Conservation (phyloP, 2,888 invertebrate species). For the Brachyopa scutellaris region DNA sequence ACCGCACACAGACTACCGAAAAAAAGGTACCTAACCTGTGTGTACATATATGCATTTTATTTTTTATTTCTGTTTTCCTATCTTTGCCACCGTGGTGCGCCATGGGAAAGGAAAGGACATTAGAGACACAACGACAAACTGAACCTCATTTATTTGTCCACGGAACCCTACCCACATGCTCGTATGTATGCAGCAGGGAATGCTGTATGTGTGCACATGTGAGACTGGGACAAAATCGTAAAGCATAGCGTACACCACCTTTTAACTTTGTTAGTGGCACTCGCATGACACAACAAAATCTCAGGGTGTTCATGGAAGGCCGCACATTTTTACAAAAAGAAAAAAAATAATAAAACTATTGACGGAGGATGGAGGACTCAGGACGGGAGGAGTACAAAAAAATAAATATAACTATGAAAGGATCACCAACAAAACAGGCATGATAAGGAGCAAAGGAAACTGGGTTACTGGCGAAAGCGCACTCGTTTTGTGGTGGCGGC, state of each 20-base stretch:
- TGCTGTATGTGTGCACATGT: neutral
- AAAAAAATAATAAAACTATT: neutral
- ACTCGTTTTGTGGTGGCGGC: slow-evolving; percentile 40
- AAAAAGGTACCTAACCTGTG: too few species aligned
- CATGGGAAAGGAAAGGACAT: slow-evolving; percentile 62
- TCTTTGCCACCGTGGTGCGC: slow-evolving; percentile 31
- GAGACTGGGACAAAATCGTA: slow-evolving; percentile 33
- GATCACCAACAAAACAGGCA: slow-evolving; percentile 38
- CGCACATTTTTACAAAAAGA: slow-evolving; percentile 13
- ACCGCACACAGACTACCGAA: neutral
- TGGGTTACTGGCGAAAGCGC: slow-evolving; percentile 66
- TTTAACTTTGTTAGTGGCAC: slow-evolving; percentile 49
- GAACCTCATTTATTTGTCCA: slow-evolving; percentile 66
- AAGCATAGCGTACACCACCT: slow-evolving; percentile 46
- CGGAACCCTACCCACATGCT: neutral
- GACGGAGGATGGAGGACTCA: too few species aligned
- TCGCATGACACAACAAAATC: slow-evolving; percentile 62
- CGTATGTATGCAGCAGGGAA: neutral
- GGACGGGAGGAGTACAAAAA: neutral
- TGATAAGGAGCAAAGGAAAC: slow-evolving; percentile 40
- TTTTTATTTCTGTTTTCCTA: slow-evolving; percentile 7
- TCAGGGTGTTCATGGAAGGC: slow-evolving; percentile 35
- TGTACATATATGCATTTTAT: slow-evolving; percentile 20
- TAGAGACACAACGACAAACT: slow-evolving; percentile 57
- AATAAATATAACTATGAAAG: neutral